phyloP scores from a whole-genome alignment of 2,888 invertebrate genomes.

The Thymelicus sylvestris region DNA sequence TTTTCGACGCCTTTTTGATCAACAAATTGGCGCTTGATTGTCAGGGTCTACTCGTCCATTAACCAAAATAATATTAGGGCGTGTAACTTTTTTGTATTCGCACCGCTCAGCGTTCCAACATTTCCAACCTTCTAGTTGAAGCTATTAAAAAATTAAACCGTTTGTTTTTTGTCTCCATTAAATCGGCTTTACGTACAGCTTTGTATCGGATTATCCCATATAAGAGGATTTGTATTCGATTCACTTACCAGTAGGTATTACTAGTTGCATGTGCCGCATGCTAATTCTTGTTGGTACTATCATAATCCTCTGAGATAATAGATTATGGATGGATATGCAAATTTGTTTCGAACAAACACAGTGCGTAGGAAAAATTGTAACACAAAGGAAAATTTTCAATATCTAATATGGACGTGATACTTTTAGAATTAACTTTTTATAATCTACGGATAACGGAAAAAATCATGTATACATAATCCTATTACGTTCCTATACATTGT shows the following conservation, averaged over 20 bases:
- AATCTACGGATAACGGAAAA: no score
- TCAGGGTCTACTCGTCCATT: neutral
- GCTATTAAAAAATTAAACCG: constrained; percentile 9
- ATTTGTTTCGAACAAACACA: constrained; percentile 1
- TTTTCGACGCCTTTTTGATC: no score
- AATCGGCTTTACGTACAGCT: constrained; percentile 17
- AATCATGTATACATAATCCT: no score
- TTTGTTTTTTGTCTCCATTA: constrained; percentile 25
- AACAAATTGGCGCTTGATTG: neutral
- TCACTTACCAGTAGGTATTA: constrained; percentile 18
- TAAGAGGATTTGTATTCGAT: constrained; percentile 34
- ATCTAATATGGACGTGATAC: no score
- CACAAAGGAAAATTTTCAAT: constrained; percentile 3
- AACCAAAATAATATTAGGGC: neutral
- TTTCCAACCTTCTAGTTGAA: neutral
- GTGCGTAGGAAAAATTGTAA: neutral
- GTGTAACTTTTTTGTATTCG: neutral
- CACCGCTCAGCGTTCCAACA: neutral
- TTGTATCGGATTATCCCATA: constrained; percentile 24
- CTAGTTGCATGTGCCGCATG: neutral
- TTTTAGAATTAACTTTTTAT: no score
- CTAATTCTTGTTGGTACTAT: constrained; percentile 1
- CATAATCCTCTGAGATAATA: constrained; percentile 1
- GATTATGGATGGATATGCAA: neutral
- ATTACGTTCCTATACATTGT: no score